Conservation (phyloP, 2,113 vertebrate genomes). For the Pitta sordida region DNA sequence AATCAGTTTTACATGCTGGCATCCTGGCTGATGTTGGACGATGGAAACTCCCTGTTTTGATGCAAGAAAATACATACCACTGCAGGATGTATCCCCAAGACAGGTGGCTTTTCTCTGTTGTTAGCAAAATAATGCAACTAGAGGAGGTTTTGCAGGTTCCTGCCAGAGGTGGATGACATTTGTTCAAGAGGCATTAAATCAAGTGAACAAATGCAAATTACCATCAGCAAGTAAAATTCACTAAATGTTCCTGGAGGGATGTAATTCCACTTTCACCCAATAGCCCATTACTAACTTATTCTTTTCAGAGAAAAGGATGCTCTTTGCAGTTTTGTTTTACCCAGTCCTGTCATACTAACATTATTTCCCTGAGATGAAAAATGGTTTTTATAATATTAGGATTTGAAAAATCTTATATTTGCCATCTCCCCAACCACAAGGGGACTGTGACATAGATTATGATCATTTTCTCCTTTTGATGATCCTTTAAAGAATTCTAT, state of each 20-base stretch:
- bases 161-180: background rate
- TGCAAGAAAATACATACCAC: background rate
- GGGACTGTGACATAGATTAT: background rate
- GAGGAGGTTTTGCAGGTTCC: background rate
- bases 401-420: background rate
- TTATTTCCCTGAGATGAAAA: background rate
- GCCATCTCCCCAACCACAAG: background rate
- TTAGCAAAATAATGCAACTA: background rate
- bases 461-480: background rate
- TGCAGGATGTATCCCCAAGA: background rate
- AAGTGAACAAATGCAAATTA: background rate
- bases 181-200: background rate
- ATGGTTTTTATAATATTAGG: background rate
- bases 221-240: background rate
- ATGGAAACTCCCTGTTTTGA: background rate
- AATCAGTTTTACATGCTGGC: slow-evolving; percentile 8
- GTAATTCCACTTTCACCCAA: background rate
- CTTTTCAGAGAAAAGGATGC: background rate
- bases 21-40: background rate
- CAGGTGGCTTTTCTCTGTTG: background rate
- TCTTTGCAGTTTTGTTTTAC: background rate
- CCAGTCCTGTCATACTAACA: background rate
- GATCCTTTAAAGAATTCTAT: background rate
- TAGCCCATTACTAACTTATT: background rate
- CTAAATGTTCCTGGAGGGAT: background rate